A percentile compares a stretch with the other conserved stretches of the same genome.
Conservation (phyloP, 2,888 invertebrate species). For the Brachypterus glaber region DNA sequence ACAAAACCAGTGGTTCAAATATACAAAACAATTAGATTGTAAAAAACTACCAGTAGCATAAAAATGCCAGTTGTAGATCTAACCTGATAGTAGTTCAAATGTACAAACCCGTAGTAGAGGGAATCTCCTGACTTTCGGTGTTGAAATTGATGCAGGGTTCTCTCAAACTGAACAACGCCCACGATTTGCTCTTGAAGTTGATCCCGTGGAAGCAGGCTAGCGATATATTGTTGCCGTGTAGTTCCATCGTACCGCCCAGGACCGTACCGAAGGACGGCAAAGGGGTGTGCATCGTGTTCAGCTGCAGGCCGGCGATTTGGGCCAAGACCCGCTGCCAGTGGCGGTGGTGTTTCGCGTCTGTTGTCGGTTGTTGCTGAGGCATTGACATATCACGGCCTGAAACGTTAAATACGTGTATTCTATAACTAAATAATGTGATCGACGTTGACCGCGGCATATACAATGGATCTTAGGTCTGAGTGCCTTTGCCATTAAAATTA, state of each 20-base stretch:
- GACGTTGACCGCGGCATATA: no score
- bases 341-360: constrained; percentile 42
- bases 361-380: constrained; percentile 6
- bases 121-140: constrained; percentile 84
- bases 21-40: background rate
- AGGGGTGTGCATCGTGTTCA: constrained; percentile 61
- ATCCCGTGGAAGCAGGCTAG: constrained; percentile 96
- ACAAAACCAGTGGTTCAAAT: no score
- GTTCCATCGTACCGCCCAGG: constrained; percentile 79
- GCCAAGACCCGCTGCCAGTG: constrained; percentile 90
- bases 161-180: constrained; percentile 90
- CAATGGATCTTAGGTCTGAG: no score
- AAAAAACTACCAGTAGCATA: constrained; percentile 40
- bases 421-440: no score
- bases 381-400: constrained; percentile 19
- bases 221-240: constrained; percentile 83
- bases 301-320: constrained; percentile 70
- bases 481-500: constrained; percentile 1
- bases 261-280: constrained; percentile 67
- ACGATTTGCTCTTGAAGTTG: constrained; percentile 90
- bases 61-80: background rate
- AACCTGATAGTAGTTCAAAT: background rate
- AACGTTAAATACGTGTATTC: no score
- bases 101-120: constrained; percentile 42
- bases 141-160: constrained; percentile 90